Base-by-base conservation (phyloP, 1,140 invertebrate genomes). In the Aplysia californica region DNA sequence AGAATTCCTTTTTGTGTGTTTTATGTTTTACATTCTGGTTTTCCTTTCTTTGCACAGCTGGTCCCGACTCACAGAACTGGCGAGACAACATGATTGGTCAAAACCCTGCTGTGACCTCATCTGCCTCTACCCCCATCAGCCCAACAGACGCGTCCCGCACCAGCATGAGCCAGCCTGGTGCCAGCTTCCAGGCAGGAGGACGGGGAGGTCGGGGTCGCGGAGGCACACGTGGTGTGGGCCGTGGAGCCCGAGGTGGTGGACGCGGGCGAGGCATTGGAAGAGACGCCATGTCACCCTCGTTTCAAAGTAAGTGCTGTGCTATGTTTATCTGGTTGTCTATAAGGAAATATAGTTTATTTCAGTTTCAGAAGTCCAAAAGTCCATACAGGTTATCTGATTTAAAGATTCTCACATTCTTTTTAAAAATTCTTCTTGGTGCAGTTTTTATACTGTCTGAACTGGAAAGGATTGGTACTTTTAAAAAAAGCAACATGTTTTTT, bases 41-140 rank as follows among this genome's bases (percentile, higher is more conserved):
- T n/a, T n/a, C n/a, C n/a, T n/a, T n/a, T n/a, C n/a, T 36, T 58
- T 3, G n/a, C 4, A 2, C 70, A 73, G 70, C 31, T 59, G 72
- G 72, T 1, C 72, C 72, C 18, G 72, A 75, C 21, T 66, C 59
- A 50, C 72, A 75, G 29, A 65, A 66, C 61, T 75, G 72, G 72
- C 26, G 72, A 23, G 36, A 64, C 35, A 65, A 75, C 38, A 50
- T 75, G 61, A 23, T 66, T 20, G 59, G 38, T 5, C 59, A 33
- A 18, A 18, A 5, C 2, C 20, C 31, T 36, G 20, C 36, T 5
- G 39, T n/a, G n/a, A n/a, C 44, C n/a, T 50, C 44, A 50, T 50
- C 44, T 50, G 44, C 44, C 10, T 50, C 72, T 1, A 35, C 39
- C 29, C n/a, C 38, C 1, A 21, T 38, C 29, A 58, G 26, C 20